Evolutionary conservation across 2,113 vertebrate genomes (phyloP), one percentile per base, ranked within the genome.

Genomic region (Pterocles gutturalis): DNA sequence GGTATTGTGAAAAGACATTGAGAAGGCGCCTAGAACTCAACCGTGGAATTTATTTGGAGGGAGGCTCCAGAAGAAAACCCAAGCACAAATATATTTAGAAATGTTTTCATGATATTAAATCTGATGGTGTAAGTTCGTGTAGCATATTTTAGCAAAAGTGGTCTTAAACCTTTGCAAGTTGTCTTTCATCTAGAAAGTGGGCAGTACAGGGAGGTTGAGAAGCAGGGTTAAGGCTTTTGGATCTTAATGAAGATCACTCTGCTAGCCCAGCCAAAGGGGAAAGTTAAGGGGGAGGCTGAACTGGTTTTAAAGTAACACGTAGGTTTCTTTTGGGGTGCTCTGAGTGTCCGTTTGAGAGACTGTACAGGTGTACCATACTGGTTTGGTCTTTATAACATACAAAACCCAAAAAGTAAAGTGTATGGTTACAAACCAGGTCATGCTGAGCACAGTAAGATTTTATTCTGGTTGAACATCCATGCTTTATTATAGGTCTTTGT

Each of bases 401-500:
- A 41, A 41, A 41, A 41, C 41, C 41, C 41, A 41, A 41, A 41
- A 41, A 14, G 41, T 2, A 29, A 87, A 77, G 36, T 61, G 7
- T 55, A 17, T 43, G 53, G 21, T 31, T 49, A 38, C 73, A 72
- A 83, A 87, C 20, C 26, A 38, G 62, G 65, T 94, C 16, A 13
- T 46, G 31, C 29, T 64, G 77, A 89, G 26, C 28, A 5, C 53
- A 49, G 29, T 24, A 57, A 65, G 33, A 21, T 78, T 93, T 96
- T 61, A 41, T 79, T 89, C 64, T 57, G 14, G 41, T 76, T 87
- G 66, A 87, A 76, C 26, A 73, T 43, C 17, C 0, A 0, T 87
- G 92, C 43, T 81, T 92, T 92, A 61, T 88, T 92, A 16, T 21
- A 43, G 43, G 43, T 64, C 53, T 91, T 87, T 89, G 70, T 67